Base-by-base conservation (phyloP, 2,888 invertebrate genomes). In the Folsomia manolachei region DNA sequence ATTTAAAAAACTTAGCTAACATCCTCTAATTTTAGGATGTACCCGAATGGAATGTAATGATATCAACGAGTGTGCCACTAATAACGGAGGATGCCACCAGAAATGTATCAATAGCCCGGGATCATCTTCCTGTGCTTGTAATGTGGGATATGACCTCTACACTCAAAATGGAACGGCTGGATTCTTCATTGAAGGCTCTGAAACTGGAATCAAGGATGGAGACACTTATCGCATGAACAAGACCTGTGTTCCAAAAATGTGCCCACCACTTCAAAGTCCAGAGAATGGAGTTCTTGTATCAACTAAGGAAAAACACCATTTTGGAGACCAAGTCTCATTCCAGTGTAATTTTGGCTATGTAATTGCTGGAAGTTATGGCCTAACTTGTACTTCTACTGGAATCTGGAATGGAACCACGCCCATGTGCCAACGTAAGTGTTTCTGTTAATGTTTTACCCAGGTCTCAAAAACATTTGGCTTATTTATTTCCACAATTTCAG, bases 291-390 rank as follows among this genome's bases (percentile, higher is more conserved):
- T 91, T 80, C 85, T 95, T 27, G 83, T 95, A 9, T 90, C 94
- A 0, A 94, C 93, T 0, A 92, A 92, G 82, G 87, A 87, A 70
- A 87, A 90, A 82, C 94, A 91, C 83, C 94, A 95, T 83, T 96
- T 94, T 82, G 94, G 94, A 0, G 95, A 96, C 83, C 87, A 92
- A 60, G 90, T 95, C 0, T 90, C 89, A 78, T 97, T 97, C 88
- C 94, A 94, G 82, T 97, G 97, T 83, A 90, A 95, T 82, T 96
- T 97, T 84, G 97, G 97, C 21, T 95, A 93, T 83, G 91, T 95
- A 0, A 91, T 97, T 89, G 90, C 91, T 73, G 97, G 97, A 67
- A 91, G 92, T 66, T 89, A 93, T 0, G 90, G 92, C 2, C 86
- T 97, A 21, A 87, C 93, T 70, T 98, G 97, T 84, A 90, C 92